Conservation (phyloP, 2,888 invertebrate genomes). For the Amphipoea oculea region DNA sequence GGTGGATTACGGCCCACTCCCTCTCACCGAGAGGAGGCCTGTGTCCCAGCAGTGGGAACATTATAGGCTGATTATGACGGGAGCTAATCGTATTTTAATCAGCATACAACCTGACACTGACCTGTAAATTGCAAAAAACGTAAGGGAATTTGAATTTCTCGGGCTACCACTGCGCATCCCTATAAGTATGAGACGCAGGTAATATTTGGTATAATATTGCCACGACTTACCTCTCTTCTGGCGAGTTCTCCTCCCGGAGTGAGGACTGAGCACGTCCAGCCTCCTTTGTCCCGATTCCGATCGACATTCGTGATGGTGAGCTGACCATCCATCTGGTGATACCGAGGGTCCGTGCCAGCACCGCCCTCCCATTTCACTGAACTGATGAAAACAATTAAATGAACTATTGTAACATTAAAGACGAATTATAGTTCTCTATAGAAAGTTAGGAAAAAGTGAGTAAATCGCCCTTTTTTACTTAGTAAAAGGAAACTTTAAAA, state of each 20-base stretch:
- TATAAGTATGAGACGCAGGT: background rate
- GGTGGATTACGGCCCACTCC: too few species aligned
- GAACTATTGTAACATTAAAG: background rate
- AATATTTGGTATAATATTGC: background rate
- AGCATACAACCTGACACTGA: background rate
- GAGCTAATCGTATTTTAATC: background rate
- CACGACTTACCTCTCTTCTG: conserved; percentile 91
- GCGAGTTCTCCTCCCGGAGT: conserved; percentile 94
- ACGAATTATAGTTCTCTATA: too few species aligned
- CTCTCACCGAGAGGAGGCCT: too few species aligned
- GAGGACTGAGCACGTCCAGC: conserved; percentile 94
- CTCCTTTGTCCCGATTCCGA: conserved; percentile 93
- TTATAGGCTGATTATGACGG: too few species aligned
- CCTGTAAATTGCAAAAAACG: background rate
- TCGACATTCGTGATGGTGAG: conserved; percentile 92
- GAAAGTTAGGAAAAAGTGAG: background rate
- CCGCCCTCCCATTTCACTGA: conserved; percentile 91
- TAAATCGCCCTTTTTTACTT: background rate
- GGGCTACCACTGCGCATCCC: background rate
- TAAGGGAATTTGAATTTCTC: background rate
- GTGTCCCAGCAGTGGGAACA: too few species aligned
- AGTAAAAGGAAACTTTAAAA: background rate
- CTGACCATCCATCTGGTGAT: conserved; percentile 90
- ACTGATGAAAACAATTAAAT: conserved; percentile 16
- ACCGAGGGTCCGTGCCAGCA: conserved; percentile 87